Percentiles rank a stretch among this genome's conserved stretches.
phyloP scores from a whole-genome alignment of 1,140 invertebrate genomes.

The Pachypsylla venusta region DNA sequence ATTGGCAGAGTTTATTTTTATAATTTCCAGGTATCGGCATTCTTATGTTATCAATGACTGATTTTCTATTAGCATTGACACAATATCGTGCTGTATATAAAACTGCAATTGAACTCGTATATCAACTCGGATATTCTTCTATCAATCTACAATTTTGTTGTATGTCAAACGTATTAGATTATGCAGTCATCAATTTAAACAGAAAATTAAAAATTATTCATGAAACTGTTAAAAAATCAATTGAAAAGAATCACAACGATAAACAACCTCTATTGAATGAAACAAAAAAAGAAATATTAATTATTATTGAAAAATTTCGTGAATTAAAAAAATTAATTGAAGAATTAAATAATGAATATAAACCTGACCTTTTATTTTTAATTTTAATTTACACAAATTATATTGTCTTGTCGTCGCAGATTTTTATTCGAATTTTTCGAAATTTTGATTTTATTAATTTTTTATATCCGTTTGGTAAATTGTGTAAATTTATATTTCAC shows the following conservation, averaged over 20 bases:
- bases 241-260: background rate
- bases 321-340: background rate
- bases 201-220: background rate
- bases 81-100: background rate
- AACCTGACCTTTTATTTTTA: background rate
- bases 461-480: background rate
- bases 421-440: background rate
- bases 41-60: background rate
- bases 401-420: background rate
- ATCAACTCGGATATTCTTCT: background rate
- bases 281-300: background rate
- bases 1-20: no score
- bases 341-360: conserved; percentile 1
- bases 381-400: background rate
- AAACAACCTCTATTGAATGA: background rate
- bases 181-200: background rate
- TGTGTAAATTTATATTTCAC: conserved; percentile 2
- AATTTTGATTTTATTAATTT: background rate
- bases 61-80: background rate
- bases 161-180: background rate
- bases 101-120: background rate
- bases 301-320: background rate
- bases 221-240: background rate
- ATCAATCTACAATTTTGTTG: background rate
- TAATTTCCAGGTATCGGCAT: background rate